These are phyloP conservation scores for Himalopsyche kuldschensis DNA, from an alignment of 2,888 invertebrate genomes.

Conservation along the genomic window DNA sequence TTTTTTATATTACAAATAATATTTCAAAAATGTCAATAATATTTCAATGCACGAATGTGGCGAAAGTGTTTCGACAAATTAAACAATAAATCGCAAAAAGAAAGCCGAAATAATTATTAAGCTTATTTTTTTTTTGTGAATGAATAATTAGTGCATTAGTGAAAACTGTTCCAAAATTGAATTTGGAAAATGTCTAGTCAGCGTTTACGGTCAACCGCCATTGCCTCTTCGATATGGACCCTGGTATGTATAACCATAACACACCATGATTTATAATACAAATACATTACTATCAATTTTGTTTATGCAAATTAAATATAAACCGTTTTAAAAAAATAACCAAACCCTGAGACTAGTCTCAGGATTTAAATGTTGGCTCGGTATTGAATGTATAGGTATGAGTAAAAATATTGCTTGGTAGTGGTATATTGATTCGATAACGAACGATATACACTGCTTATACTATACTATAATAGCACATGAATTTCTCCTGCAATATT, in stretches of 20 bases:
- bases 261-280: neutral
- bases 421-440: too few species aligned
- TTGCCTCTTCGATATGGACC: neutral
- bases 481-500: too few species aligned
- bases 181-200: neutral
- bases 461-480: too few species aligned
- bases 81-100: neutral
- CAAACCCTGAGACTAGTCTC: too few species aligned
- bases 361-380: too few species aligned
- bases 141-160: neutral
- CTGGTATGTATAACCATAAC: neutral
- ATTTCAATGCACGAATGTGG: neutral
- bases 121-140: too few species aligned
- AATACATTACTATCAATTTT: neutral
- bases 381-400: too few species aligned
- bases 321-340: too few species aligned
- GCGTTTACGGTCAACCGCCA: neutral
- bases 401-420: too few species aligned
- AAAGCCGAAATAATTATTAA: too few species aligned
- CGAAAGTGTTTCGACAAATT: neutral
- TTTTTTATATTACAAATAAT: neutral
- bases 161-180: neutral
- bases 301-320: neutral
- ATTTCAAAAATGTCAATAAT: neutral
- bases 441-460: too few species aligned